Evolutionary conservation across 2,113 vertebrate species (phyloP).

Genomic region (Myrmecobius fasciatus): DNA sequence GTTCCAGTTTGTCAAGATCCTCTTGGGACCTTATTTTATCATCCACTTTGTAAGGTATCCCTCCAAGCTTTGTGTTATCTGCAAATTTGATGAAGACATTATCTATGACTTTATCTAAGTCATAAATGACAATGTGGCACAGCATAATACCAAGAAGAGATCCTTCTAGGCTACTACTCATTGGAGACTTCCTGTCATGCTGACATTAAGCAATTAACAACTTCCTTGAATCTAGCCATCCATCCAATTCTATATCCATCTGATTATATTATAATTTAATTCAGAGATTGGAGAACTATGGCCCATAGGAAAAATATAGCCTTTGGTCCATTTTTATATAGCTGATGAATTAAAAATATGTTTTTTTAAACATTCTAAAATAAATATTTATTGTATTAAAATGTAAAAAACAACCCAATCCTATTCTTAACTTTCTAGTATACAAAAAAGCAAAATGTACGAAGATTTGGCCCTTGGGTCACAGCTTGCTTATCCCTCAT

Average conservation of each 20-base stretch:
- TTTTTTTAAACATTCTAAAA: neutral
- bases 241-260: neutral
- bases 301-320: neutral
- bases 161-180: neutral
- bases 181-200: neutral
- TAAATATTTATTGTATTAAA: neutral
- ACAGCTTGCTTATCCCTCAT: neutral
- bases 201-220: neutral
- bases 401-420: neutral
- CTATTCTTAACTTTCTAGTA: neutral
- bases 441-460: neutral
- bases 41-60: neutral
- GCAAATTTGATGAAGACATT: neutral
- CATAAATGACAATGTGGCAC: neutral
- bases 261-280: neutral
- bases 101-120: neutral
- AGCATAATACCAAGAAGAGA: neutral
- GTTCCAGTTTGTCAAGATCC: neutral
- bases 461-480: neutral
- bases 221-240: neutral
- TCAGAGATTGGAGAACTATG: neutral
- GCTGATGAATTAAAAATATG: neutral
- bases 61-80: neutral
- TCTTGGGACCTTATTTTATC: neutral
- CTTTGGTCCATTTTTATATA: neutral